These are phyloP conservation scores for Zaprionus taronus DNA, from an alignment of 1,140 invertebrate genomes.

Conservation along the genomic window DNA sequence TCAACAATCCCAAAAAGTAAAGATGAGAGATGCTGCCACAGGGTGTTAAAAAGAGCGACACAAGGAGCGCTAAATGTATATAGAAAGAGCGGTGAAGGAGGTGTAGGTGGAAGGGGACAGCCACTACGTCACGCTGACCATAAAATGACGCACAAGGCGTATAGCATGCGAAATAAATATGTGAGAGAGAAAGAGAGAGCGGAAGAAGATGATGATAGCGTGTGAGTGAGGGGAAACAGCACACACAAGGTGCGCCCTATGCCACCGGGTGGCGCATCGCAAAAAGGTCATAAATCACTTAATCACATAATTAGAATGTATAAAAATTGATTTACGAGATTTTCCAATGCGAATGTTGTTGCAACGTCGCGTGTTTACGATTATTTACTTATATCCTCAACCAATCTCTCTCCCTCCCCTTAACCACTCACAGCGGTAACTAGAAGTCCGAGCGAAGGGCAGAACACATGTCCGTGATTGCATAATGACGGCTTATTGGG, in stretches of 20 bases:
- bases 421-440: neutral
- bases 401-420: neutral
- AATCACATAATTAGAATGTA: constrained; percentile 82
- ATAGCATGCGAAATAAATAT: constrained; percentile 21
- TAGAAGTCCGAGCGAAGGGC: neutral
- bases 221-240: neutral
- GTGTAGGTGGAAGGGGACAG: neutral
- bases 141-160: constrained; percentile 43
- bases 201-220: neutral
- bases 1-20: constrained; percentile 47
- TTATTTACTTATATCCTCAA: constrained; percentile 61
- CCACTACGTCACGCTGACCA: constrained; percentile 48
- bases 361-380: constrained; percentile 71
- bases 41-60: neutral
- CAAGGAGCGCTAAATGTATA: neutral
- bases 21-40: constrained; percentile 27
- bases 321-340: constrained; percentile 83
- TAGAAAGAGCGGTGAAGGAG: neutral
- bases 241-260: constrained; percentile 4
- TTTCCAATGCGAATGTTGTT: constrained; percentile 67
- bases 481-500: constrained; percentile 29
- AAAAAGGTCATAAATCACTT: constrained; percentile 75
- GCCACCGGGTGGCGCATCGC: constrained; percentile 34
- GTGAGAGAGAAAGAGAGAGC: neutral
- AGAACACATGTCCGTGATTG: constrained; percentile 43